These are phyloP conservation scores for Pseudorhombus dupliciocellatus DNA, from an alignment of 2,113 vertebrate genomes.

Conservation along the genomic window DNA sequence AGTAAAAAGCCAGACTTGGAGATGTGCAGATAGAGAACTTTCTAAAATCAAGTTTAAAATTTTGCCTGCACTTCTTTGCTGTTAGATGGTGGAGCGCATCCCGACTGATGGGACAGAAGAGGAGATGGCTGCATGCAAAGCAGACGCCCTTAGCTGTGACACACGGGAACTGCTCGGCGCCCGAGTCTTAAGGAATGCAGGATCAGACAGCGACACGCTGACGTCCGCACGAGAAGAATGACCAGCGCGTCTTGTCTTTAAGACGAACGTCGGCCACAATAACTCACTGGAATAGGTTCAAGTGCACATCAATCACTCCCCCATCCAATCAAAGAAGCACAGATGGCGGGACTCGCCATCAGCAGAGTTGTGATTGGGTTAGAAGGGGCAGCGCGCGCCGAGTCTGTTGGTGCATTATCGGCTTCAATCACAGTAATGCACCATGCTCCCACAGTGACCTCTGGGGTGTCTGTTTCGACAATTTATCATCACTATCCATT, in stretches of 20 bases:
- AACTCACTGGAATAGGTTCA: conserved; percentile 70
- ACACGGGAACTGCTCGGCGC: too few species aligned
- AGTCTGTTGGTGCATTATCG: conserved; percentile 71
- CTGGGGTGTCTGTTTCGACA: conserved; percentile 39
- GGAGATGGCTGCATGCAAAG: background rate
- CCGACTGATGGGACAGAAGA: background rate
- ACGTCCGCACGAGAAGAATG: conserved; percentile 50
- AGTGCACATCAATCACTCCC: conserved; percentile 67
- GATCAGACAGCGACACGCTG: conserved; percentile 16
- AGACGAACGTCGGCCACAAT: conserved; percentile 59
- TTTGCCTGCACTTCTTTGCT: background rate
- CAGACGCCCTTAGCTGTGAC: too few species aligned
- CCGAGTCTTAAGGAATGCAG: background rate
- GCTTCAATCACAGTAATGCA: conserved; percentile 75
- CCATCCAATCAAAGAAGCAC: conserved; percentile 68
- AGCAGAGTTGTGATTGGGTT: conserved; percentile 72
- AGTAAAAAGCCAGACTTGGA: background rate
- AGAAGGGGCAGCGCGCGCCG: conserved; percentile 54
- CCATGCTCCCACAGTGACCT: conserved; percentile 65
- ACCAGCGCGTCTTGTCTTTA: conserved; percentile 56
- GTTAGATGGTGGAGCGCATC: background rate
- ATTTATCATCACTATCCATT: conserved; percentile 62
- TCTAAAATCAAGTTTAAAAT: background rate
- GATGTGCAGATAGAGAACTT: background rate
- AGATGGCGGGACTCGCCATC: conserved; percentile 62